phyloP scores from a whole-genome alignment of 2,888 invertebrate species.

The Ernsta delagoae region DNA sequence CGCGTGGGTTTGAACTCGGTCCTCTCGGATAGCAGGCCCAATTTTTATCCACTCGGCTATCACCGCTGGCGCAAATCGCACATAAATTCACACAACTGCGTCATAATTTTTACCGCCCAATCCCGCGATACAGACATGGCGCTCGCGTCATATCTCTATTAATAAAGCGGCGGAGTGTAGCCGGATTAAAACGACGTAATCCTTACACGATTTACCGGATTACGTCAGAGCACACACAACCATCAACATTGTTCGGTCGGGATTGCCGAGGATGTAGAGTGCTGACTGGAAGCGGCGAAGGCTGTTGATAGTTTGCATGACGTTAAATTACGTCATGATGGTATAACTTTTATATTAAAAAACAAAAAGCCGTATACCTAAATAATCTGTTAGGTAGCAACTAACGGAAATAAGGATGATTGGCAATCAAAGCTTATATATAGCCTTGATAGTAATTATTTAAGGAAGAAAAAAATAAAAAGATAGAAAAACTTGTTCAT shows the following conservation, averaged over 20 bases:
- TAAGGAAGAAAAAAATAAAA: too few species aligned
- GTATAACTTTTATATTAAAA: too few species aligned
- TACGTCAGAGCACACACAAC: slow-evolving; percentile 44
- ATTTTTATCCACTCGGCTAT: too few species aligned
- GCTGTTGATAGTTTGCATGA: not conserved
- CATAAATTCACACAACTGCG: not conserved
- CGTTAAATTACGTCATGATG: too few species aligned
- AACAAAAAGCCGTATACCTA: too few species aligned
- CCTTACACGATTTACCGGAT: slow-evolving; percentile 50
- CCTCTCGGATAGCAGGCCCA: too few species aligned
- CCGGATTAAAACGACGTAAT: slow-evolving; percentile 50
- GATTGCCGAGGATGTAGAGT: not conserved
- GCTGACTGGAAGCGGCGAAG: not conserved
- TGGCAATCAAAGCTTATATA: too few species aligned
- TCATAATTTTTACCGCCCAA: not conserved
- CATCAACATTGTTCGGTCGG: slow-evolving; percentile 25
- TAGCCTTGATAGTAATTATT: too few species aligned
- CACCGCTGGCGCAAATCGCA: not conserved
- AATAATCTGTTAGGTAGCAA: too few species aligned
- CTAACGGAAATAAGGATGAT: too few species aligned
- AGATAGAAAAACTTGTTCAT: too few species aligned
- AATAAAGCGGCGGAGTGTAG: slow-evolving; percentile 38
- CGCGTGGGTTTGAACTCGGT: too few species aligned
- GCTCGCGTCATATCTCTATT: slow-evolving; percentile 26
- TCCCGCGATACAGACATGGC: slow-evolving; percentile 3